Percentiles rank a stretch among this genome's conserved stretches.
phyloP scores from a whole-genome alignment of 2,888 invertebrate species.

The Antheraea assamensis region DNA sequence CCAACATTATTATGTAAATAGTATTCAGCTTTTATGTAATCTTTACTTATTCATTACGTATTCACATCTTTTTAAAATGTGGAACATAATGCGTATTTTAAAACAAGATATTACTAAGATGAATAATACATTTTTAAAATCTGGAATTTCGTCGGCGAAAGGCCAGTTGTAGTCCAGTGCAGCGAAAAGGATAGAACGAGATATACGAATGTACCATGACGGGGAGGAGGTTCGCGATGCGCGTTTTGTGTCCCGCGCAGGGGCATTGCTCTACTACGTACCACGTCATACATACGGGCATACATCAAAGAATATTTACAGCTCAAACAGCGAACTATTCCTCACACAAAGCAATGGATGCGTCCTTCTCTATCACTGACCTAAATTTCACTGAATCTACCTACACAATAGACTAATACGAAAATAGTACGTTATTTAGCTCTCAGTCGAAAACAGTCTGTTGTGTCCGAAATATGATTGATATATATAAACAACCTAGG shows the following conservation, averaged over 20 bases:
- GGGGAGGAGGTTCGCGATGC: background rate
- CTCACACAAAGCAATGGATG: constrained; percentile 37
- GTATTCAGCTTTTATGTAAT: constrained; percentile 6
- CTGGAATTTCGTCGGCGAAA: constrained; percentile 27
- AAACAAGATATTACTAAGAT: background rate
- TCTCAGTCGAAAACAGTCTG: background rate
- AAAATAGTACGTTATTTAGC: constrained; percentile 33
- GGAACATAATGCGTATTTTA: too few species aligned
- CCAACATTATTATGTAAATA: background rate
- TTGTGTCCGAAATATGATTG: constrained; percentile 5
- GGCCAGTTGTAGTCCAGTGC: constrained; percentile 29
- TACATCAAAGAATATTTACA: constrained; percentile 21
- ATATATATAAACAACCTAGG: constrained; percentile 2
- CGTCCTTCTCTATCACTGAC: constrained; percentile 46
- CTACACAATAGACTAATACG: constrained; percentile 32
- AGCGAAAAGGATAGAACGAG: background rate
- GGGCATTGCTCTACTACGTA: constrained; percentile 62
- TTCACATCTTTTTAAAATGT: background rate
- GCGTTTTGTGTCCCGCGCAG: constrained; percentile 41
- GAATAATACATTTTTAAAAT: constrained; percentile 3
- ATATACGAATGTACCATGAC: background rate
- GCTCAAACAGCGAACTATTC: constrained; percentile 34
- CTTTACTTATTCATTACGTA: background rate
- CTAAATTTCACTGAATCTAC: constrained; percentile 44
- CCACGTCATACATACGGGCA: constrained; percentile 27